Evolutionary conservation across 2,113 vertebrate species (phyloP).

Genomic region (Cyanocitta stelleri): DNA sequence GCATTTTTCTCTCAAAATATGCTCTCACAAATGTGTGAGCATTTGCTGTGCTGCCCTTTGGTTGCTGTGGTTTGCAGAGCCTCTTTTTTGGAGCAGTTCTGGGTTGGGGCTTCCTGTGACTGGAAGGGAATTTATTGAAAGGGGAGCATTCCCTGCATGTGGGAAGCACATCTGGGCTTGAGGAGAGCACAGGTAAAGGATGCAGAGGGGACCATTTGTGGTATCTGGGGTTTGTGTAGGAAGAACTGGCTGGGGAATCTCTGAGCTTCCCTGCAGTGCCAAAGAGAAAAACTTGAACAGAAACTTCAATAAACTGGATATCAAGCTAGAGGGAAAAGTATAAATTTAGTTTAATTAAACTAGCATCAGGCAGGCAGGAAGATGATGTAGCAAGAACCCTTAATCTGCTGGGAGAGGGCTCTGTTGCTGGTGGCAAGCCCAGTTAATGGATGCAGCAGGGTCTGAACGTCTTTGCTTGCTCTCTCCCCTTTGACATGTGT

Average conservation of each 20-base stretch:
- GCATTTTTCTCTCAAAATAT: background rate
- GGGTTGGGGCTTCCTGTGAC: background rate
- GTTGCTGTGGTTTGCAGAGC: background rate
- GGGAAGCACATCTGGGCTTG: background rate
- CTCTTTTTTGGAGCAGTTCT: background rate
- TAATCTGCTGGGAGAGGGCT: background rate
- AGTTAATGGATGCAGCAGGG: background rate
- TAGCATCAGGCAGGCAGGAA: background rate
- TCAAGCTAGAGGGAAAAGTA: background rate
- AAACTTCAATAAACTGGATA: background rate
- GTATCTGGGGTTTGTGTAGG: fast-evolving
- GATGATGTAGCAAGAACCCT: background rate
- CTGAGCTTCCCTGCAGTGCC: background rate
- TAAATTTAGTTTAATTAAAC: background rate
- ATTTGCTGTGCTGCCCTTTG: background rate
- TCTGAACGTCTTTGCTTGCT: background rate
- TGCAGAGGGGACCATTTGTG: fast-evolving
- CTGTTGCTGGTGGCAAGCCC: background rate
- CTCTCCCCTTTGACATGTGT: background rate
- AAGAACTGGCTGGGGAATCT: background rate
- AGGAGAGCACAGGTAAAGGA: background rate
- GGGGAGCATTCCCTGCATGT: fast-evolving
- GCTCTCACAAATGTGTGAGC: background rate
- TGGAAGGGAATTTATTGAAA: background rate
- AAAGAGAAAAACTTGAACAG: background rate